phyloP scores from a whole-genome alignment of 2,797 vertebrate genomes.

The Onychomys leucogaster region DNA sequence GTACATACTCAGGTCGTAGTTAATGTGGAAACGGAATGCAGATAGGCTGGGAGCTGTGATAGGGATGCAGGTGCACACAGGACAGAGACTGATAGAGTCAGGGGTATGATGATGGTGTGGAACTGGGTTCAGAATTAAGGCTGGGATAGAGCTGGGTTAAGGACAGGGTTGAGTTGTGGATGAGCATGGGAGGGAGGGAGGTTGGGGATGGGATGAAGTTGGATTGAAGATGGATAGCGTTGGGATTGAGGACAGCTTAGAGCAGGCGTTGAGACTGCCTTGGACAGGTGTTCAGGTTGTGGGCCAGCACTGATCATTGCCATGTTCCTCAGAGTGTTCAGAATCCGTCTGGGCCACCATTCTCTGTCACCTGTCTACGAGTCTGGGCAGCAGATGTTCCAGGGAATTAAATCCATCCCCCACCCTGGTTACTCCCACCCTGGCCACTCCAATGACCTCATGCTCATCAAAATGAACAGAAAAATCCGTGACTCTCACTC shows the following conservation, averaged over 20 bases:
- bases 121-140: neutral
- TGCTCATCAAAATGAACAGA: conserved; percentile 87
- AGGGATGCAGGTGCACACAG: neutral
- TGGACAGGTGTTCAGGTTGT: neutral
- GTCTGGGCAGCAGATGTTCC: conserved; percentile 59
- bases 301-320: accelerated
- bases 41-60: accelerated
- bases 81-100: neutral
- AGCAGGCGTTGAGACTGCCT: neutral
- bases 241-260: neutral
- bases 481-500: conserved; percentile 23
- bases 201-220: neutral
- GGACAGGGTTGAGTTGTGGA: neutral
- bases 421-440: conserved; percentile 87
- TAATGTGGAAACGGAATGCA: neutral
- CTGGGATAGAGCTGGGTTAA: neutral
- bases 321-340: conserved; percentile 35
- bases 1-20: neutral
- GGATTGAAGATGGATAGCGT: neutral
- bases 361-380: conserved; percentile 8
- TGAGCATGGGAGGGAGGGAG: neutral
- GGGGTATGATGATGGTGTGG: neutral
- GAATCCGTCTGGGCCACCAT: conserved; percentile 68
- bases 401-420: conserved; percentile 74
- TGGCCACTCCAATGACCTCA: conserved; percentile 85